Evolutionary conservation across 2,888 invertebrate genomes (phyloP), one percentile per base, ranked within the genome.

Genomic region (Pinctada fucata): DNA sequence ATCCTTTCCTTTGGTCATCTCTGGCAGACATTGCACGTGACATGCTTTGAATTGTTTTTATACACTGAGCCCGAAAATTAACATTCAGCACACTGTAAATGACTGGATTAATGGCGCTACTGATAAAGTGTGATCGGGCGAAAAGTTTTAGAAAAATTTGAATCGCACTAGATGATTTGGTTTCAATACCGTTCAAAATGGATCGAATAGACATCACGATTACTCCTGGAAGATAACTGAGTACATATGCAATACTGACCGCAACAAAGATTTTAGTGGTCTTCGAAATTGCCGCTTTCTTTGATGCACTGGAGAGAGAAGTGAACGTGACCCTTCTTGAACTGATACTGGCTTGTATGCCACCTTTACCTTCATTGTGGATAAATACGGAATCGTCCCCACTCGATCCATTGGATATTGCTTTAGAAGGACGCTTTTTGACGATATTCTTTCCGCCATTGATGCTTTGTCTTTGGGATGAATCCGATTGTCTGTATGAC

Each of bases 41-140:
- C 73, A 72, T 45, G 45, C 50, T n/a, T 31, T 68, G n/a, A 72
- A 51, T n/a, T n/a, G 52, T 67, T 76, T 71, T 74, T 10, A 10
- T 10, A 6, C 65, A 76, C 13, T 79, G 75, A 13, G n/a, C 64
- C 3, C 79, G 74, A 65, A 81, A 81, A 47, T 79, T 79, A 8
- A 72, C 72, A 58, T 81, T 81, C 6, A 81, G 50, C 64, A 79
- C 79, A 63, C 81, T 81, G 47, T 81, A 81, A 4, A 81, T 81
- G 5, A 81, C 64, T 2, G 81, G 81, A 48, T 81, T 81, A 10
- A 79, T 77, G 45, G 77, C 76, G 51, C 76, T 75, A 50, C 79
- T 81, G 2, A 81, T 58, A 51, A 76, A 79, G 68, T 81, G 76
- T 52, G 73, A 79, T 16, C 78, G 65, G 45, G 81, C 75, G 45